phyloP scores from a whole-genome alignment of 2,888 invertebrate genomes.

The Petrolisthes manimaculis region DNA sequence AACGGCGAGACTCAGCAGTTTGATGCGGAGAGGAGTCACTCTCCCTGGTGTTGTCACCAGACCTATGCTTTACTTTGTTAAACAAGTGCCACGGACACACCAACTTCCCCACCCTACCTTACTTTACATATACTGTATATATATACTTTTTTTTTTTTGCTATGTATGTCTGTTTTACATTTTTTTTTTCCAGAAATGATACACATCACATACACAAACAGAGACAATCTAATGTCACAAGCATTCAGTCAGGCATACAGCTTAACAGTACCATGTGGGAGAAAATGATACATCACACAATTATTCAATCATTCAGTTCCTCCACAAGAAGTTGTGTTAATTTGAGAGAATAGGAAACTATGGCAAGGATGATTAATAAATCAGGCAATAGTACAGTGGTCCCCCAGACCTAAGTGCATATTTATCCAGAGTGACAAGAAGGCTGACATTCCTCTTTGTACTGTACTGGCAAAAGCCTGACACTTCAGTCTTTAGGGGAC shows the following conservation, averaged over 20 bases:
- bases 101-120: neutral
- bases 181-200: neutral
- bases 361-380: neutral
- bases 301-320: neutral
- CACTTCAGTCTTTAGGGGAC: too few relatives aligned
- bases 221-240: neutral
- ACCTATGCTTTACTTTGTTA: constrained; percentile 13
- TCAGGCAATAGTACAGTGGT: too few relatives aligned
- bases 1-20: neutral
- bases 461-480: too few relatives aligned
- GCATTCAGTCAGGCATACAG: neutral
- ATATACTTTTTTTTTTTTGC: constrained; percentile 21
- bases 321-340: neutral
- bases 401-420: too few relatives aligned
- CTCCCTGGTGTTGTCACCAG: constrained; percentile 5
- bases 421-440: too few relatives aligned
- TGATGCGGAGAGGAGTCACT: neutral
- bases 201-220: neutral
- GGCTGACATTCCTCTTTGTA: too few relatives aligned
- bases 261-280: neutral
- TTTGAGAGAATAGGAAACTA: neutral
- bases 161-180: constrained; percentile 13
- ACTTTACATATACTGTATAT: constrained; percentile 20
- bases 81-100: neutral
- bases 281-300: neutral